Evolutionary conservation across 1,140 invertebrate genomes (phyloP), one percentile per base, ranked within the genome.

Genomic region (Drosophila micromelanica): DNA sequence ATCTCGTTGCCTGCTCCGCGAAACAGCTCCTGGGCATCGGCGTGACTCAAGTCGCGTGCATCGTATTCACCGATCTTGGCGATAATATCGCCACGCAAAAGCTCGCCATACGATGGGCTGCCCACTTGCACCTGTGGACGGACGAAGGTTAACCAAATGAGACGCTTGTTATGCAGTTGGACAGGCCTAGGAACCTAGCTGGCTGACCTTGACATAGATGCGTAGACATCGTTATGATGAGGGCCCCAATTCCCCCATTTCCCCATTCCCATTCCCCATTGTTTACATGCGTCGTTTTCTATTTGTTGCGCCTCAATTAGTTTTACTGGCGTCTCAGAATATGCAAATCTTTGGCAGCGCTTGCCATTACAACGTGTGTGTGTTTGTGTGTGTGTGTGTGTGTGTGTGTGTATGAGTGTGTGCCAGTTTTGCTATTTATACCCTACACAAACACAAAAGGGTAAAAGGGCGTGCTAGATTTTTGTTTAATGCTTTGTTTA

Each of bases 21-120:
- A 92, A 98, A 98, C 61, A 98, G 93, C 90, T 96, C 96, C 92
- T 97, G 96, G 30, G 97, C 98, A 93, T 98, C 96, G 92, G 97
- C 96, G 91, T 98, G 98, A 80, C 96, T 95, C 78, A 98, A 93
- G 91, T 97, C 95, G 61, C 95, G 94, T 56, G 96, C 94, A 92
- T 98, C 97, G 92, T 96, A 97, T 79, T 97, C 96, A 91, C 96
- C 96, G 79, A 99, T 96, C 93, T 97, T 97, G 65, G 96, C 94
- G 79, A 99, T 96, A 81, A 98, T 95, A 93, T 99, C 98, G 78
- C 98, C 98, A 67, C 96, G 94, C 61, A 96, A 94, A 46, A 98
- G 94, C 73, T 96, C 95, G 38, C 95, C 95, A 78, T 97, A 96
- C 49, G 97, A 95, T 37, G 97, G 94, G n/a, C 94, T 94, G 48